These are phyloP conservation scores for Melanargia galathea DNA, from an alignment of 2,888 invertebrate species.

Conservation along the genomic window DNA sequence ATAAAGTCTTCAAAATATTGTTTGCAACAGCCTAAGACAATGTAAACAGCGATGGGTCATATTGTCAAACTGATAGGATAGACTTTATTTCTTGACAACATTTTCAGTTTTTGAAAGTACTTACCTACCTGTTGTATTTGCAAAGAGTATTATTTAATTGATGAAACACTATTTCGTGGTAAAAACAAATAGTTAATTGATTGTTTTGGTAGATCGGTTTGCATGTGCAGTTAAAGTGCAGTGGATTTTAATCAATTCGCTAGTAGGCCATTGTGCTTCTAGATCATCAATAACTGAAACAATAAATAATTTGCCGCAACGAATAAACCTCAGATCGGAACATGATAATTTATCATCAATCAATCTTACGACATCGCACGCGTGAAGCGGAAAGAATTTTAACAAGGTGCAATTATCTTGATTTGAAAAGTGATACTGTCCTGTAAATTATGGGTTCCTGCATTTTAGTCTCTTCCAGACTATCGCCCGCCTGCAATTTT, in stretches of 20 bases:
- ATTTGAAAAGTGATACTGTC: neutral
- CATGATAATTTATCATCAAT: slow-evolving; percentile 14
- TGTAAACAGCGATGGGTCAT: no score
- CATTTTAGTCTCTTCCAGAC: no score
- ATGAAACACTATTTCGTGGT: no score
- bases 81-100: neutral
- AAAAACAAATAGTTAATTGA: no score
- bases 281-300: neutral
- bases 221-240: neutral
- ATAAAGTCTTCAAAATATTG: slow-evolving; percentile 27
- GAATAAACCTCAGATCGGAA: slow-evolving; percentile 23
- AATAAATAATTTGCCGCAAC: slow-evolving; percentile 11
- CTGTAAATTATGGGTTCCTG: neutral
- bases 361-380: slow-evolving; percentile 21
- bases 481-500: no score
- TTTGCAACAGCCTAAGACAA: no score
- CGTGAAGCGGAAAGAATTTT: slow-evolving; percentile 11
- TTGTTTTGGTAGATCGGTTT: neutral
- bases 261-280: slow-evolving; percentile 8
- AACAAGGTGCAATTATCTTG: neutral
- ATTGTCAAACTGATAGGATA: slow-evolving; percentile 11
- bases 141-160: no score
- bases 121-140: no score
- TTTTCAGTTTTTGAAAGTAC: no score
- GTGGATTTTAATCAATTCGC: neutral